A percentile compares a stretch with the other conserved stretches of the same genome.
phyloP scores from a whole-genome alignment of 2,888 invertebrate genomes.

The Zonitis immaculata region DNA sequence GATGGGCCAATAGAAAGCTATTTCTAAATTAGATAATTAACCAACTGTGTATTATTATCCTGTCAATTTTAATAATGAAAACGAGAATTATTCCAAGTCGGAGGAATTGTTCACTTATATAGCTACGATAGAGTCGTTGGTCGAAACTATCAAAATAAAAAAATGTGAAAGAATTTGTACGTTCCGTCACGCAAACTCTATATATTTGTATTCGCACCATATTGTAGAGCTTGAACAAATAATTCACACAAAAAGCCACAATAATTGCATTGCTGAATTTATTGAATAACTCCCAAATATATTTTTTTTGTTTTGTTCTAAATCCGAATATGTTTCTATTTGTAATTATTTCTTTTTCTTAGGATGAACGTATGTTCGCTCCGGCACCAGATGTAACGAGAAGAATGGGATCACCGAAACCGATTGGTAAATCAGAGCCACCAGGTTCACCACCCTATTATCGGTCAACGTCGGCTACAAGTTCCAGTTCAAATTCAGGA shows the following conservation, averaged over 20 bases:
- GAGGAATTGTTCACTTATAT: too few relatives aligned
- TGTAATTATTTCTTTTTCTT: constrained; percentile 4
- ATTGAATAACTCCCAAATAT: too few relatives aligned
- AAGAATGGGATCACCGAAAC: constrained; percentile 41
- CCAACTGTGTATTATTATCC: too few relatives aligned
- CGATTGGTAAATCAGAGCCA: constrained; percentile 43
- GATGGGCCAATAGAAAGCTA: background rate
- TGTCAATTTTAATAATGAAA: too few relatives aligned
- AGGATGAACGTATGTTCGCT: constrained; percentile 40
- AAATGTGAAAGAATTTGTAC: background rate
- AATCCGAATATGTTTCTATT: background rate
- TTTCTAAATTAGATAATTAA: background rate
- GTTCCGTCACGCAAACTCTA: background rate
- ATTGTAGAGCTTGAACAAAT: background rate
- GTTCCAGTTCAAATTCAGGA: constrained; percentile 58
- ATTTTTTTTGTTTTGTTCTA: too few relatives aligned
- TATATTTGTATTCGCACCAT: constrained; percentile 17
- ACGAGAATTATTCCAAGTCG: too few relatives aligned
- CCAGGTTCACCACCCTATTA: constrained; percentile 47
- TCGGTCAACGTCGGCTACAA: constrained; percentile 55
- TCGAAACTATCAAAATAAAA: too few relatives aligned
- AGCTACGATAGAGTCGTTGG: too few relatives aligned
- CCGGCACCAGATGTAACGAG: constrained; percentile 60
- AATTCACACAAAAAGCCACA: background rate
- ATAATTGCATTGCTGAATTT: too few relatives aligned